A percentile compares a stretch with the other conserved stretches of the same genome.
These are phyloP conservation scores for Patella caerulea DNA, from an alignment of 2,888 invertebrate genomes.

Conservation along the genomic window DNA sequence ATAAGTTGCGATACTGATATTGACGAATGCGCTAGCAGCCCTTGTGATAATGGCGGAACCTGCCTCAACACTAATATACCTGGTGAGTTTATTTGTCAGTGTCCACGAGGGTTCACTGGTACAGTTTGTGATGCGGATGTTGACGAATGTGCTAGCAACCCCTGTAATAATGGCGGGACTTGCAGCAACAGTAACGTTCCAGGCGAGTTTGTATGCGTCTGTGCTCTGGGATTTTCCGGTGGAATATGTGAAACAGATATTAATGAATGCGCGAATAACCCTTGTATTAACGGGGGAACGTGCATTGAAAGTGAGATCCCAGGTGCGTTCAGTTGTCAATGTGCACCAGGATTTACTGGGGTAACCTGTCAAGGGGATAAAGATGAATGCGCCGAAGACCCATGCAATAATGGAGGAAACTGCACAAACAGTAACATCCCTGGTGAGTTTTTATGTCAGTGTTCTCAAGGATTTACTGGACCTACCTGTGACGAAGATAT, in stretches of 20 bases:
- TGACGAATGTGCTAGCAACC: constrained; percentile 32
- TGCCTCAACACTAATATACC: constrained; percentile 28
- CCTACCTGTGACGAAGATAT: constrained; percentile 26
- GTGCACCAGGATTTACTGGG: constrained; percentile 57
- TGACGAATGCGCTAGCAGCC: not conserved
- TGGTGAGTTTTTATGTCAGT: too few relatives aligned
- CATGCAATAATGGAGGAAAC: constrained; percentile 67
- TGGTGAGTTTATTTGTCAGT: constrained; percentile 33
- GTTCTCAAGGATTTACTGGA: constrained; percentile 11
- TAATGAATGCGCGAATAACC: constrained; percentile 26
- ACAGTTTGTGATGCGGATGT: constrained; percentile 3
- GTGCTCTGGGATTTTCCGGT: constrained; percentile 34
- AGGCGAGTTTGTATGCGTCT: constrained; percentile 35
- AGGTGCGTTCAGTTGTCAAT: constrained; percentile 68
- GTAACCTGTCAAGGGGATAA: constrained; percentile 84
- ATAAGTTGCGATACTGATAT: constrained; percentile 40
- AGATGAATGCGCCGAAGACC: constrained; percentile 84
- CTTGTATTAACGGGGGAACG: constrained; percentile 2
- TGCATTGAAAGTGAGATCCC: constrained; percentile 11
- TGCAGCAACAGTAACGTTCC: constrained; percentile 29
- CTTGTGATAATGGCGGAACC: constrained; percentile 15
- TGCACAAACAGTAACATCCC: constrained; percentile 15
- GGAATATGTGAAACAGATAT: constrained; percentile 38
- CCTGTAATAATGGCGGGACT: constrained; percentile 38
- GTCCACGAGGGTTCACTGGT: constrained; percentile 25